A percentile compares a stretch with the other conserved stretches of the same genome.
These are phyloP conservation scores for Nansenia antarctica DNA, from an alignment of 2,113 vertebrate genomes.

Conservation along the genomic window DNA sequence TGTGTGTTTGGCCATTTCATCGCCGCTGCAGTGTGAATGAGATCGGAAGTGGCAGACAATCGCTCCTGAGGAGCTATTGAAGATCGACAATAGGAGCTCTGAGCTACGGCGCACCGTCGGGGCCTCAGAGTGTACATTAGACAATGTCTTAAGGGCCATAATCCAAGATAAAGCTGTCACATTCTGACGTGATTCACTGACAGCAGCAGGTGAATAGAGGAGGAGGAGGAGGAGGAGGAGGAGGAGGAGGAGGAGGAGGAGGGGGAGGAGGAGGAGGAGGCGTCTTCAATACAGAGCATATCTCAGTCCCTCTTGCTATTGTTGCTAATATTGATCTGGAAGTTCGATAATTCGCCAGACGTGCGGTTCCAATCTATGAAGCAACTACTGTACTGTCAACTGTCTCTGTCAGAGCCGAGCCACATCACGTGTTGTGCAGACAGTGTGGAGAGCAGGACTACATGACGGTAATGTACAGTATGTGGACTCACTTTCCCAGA, in stretches of 20 bases:
- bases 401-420: no score
- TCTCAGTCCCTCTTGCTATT: neutral
- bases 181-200: neutral
- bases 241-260: no score
- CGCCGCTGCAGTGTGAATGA: neutral
- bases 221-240: neutral
- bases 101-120: neutral
- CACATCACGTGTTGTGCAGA: no score
- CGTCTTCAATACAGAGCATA: no score
- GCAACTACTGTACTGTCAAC: no score
- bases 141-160: neutral
- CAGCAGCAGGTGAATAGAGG: neutral
- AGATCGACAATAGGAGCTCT: neutral
- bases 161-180: conserved; percentile 7
- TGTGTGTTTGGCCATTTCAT: neutral
- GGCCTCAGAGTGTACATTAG: neutral
- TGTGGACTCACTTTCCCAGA: no score
- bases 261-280: no score
- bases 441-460: no score
- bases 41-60: neutral
- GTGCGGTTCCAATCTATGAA: no score
- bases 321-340: neutral
- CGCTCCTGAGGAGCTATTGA: neutral
- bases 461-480: no score
- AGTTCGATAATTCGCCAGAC: neutral